Evolutionary conservation across 2,113 vertebrate genomes (phyloP).

Genomic region (Xiphophorus maculatus): DNA sequence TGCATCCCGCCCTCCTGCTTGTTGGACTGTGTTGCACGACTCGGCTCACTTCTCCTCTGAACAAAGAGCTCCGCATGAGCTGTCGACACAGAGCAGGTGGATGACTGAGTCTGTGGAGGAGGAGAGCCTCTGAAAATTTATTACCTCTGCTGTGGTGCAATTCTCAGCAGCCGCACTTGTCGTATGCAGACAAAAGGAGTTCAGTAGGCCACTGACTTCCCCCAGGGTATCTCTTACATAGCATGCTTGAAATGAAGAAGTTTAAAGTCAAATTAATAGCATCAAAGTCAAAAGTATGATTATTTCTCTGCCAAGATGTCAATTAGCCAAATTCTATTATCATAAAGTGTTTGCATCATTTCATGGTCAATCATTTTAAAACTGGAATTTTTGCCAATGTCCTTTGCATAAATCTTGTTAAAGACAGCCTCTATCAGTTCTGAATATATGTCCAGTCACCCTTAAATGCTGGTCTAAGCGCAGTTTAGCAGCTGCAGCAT

Average conservation of each 20-base stretch:
- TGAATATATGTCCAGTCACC: conserved; percentile 55
- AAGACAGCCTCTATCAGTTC: conserved; percentile 25
- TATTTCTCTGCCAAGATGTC: conserved; percentile 41
- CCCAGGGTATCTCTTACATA: neutral
- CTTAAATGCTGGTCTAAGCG: conserved; percentile 41
- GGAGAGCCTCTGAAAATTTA: conserved; percentile 51
- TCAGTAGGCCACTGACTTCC: conserved; percentile 25
- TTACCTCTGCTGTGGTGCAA: conserved; percentile 47
- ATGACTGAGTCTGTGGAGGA: conserved; percentile 20
- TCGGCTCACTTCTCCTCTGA: conserved; percentile 25
- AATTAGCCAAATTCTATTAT: conserved; percentile 56
- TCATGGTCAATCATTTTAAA: conserved; percentile 43
- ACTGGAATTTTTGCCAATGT: conserved; percentile 31
- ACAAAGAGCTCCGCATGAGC: conserved; percentile 37
- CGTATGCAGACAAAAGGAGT: conserved; percentile 20
- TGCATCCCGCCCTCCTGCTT: neutral
- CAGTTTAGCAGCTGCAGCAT: conserved; percentile 42
- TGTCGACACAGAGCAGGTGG: conserved; percentile 41
- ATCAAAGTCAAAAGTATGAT: neutral
- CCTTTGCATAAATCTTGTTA: conserved; percentile 16
- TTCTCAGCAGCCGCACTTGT: conserved; percentile 34
- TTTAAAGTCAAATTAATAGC: conserved; percentile 31
- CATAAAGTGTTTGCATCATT: conserved; percentile 49
- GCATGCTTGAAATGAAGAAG: conserved; percentile 8
- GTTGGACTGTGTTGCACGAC: conserved; percentile 10